Conservation (phyloP, 2,113 vertebrate species). For the Crotalus helleri region DNA sequence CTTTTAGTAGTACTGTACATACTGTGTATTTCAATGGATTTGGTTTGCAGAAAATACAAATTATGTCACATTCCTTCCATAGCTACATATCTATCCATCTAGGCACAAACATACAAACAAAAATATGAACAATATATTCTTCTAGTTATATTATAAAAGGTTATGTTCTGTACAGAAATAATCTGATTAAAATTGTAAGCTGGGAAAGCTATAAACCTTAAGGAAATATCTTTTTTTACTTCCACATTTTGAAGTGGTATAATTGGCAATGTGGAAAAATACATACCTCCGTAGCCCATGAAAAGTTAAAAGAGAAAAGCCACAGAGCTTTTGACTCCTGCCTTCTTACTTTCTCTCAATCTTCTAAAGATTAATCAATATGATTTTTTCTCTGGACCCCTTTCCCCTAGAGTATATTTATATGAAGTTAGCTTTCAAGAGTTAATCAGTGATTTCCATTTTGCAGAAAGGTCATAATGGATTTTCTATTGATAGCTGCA, state of each 20-base stretch:
- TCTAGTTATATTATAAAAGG: neutral
- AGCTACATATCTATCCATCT: neutral
- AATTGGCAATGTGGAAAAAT: neutral
- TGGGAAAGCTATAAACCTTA: neutral
- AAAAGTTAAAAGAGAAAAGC: neutral
- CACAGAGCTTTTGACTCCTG: neutral
- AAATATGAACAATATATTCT: neutral
- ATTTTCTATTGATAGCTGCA: neutral
- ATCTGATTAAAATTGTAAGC: neutral
- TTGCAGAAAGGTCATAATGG: neutral
- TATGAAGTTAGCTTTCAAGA: neutral
- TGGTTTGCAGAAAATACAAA: neutral
- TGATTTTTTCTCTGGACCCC: neutral
- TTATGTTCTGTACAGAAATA: neutral
- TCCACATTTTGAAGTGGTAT: neutral
- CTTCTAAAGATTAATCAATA: neutral
- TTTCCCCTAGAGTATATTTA: neutral
- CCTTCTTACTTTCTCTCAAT: neutral
- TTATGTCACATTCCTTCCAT: neutral
- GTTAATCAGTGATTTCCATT: constrained; percentile 1
- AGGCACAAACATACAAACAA: neutral
- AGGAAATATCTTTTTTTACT: neutral
- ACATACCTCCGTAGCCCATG: neutral
- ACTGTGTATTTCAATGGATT: neutral
- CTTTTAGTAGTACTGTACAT: neutral